phyloP scores from a whole-genome alignment of 2,888 invertebrate genomes.

The Leptopilina syphax region DNA sequence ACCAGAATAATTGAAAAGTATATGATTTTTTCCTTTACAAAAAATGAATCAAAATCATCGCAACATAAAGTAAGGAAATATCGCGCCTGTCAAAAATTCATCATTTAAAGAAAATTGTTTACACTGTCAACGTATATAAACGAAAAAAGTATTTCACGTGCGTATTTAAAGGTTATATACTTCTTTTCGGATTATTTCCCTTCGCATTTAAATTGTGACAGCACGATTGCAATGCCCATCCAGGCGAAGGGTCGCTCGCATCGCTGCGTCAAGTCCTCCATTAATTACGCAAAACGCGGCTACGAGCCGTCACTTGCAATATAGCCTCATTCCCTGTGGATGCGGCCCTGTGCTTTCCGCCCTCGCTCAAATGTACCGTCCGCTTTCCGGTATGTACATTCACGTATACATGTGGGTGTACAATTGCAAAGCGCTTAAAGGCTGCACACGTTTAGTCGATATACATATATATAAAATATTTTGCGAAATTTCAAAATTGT shows the following conservation, averaged over 20 bases:
- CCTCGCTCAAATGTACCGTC: slow-evolving; percentile 57
- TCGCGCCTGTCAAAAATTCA: neutral
- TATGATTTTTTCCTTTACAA: too few relatives aligned
- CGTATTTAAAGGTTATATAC: slow-evolving; percentile 16
- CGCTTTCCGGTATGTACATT: slow-evolving; percentile 43
- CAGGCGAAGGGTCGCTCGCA: slow-evolving; percentile 51
- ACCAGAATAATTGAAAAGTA: too few relatives aligned
- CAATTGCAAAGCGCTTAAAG: slow-evolving; percentile 41
- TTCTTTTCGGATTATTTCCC: slow-evolving; percentile 39
- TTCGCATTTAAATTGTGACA: slow-evolving; percentile 31
- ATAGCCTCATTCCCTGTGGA: slow-evolving; percentile 61
- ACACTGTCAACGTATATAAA: neutral
- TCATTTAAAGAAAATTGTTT: neutral
- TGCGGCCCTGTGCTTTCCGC: slow-evolving; percentile 55
- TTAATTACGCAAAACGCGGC: slow-evolving; percentile 66
- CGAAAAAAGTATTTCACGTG: neutral
- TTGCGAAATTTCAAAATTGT: neutral
- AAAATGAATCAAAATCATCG: too few relatives aligned
- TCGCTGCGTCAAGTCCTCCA: slow-evolving; percentile 60
- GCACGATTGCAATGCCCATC: slow-evolving; percentile 23
- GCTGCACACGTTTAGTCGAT: slow-evolving; percentile 31
- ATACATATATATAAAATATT: too few relatives aligned
- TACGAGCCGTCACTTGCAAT: slow-evolving; percentile 61
- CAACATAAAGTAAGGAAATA: too few relatives aligned
- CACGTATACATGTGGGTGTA: slow-evolving; percentile 40